These are phyloP conservation scores for Acromyrmex heyeri DNA, from an alignment of 1,140 invertebrate species.

Conservation along the genomic window DNA sequence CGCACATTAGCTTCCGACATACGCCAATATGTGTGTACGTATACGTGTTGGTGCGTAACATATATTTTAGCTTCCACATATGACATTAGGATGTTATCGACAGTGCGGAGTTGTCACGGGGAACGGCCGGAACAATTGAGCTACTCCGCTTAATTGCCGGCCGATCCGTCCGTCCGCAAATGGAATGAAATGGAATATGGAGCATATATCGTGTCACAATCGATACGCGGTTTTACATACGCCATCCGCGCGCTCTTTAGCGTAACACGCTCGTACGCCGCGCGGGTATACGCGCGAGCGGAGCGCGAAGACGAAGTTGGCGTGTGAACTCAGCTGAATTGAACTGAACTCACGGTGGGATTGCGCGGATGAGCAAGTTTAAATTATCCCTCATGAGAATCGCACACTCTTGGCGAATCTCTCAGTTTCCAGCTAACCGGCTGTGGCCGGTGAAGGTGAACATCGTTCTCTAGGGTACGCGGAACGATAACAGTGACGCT, in stretches of 20 bases:
- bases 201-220: slow-evolving; percentile 18
- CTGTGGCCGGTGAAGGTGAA: neutral
- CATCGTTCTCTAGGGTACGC: neutral
- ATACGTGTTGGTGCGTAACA: slow-evolving; percentile 4
- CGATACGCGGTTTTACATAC: slow-evolving; percentile 39
- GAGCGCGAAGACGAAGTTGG: neutral
- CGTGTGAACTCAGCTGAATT: neutral
- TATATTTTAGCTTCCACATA: slow-evolving; percentile 12
- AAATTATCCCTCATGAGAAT: neutral
- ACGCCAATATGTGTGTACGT: neutral
- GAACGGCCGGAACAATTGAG: slow-evolving; percentile 41
- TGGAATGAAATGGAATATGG: slow-evolving; percentile 40
- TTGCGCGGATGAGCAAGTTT: neutral
- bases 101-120: slow-evolving; percentile 37
- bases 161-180: slow-evolving; percentile 18
- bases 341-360: neutral
- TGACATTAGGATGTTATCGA: slow-evolving; percentile 48
- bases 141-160: slow-evolving; percentile 58
- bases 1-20: slow-evolving; percentile 16
- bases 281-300: neutral
- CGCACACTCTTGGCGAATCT: neutral
- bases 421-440: neutral
- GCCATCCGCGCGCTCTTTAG: neutral
- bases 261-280: neutral
- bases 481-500: neutral